Base-by-base conservation (phyloP, 2,888 invertebrate genomes). In the Protophormia terraenovae region DNA sequence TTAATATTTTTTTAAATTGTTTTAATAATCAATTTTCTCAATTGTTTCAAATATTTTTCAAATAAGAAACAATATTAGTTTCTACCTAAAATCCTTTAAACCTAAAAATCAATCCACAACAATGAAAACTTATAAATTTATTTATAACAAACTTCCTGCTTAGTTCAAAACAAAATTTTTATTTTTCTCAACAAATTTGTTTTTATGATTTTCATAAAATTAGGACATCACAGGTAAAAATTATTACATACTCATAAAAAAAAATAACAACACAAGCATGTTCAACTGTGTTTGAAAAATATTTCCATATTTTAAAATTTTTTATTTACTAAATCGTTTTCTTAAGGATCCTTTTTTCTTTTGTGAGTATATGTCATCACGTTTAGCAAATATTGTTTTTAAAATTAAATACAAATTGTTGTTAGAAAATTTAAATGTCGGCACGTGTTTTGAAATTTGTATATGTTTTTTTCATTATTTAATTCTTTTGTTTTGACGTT, bases 361-460 rank as follows among this genome's bases (percentile, higher is more conserved):
- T 27, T 16, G 41, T 19, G 16, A 35, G 45, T 66, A 6, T 55
- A 22, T 80, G 47, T 75, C 73, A 60, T 60, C 47, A 60, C 50
- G 64, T 60, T 73, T 50, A 60, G 47, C 29, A 73, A 73, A 81
- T 62, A 78, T 62, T 38, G 19, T 35, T 16, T 32, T 22, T 22
- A 35, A 50, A 32, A 41, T 41, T 16, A 45, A 19, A 53, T 27
- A 47, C n/a, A 80, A 73, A 72, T 66, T 62, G 14, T 19, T 50
- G 10, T 27, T 69, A n/a, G 32, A 12, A 24, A 5, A 2, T 22
- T 29, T 22, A 22, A 35, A 10, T 73, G 66, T 27, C 72, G 64
- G 80, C 80, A 80, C 72, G 79, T 79, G 72, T 72, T 41, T 79
- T 64, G 10, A 60, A 41, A 32, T 45, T 19, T 72, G 14, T 29